Evolutionary conservation across 2,113 vertebrate genomes (phyloP).

Genomic region (Pollimyrus isidori): DNA sequence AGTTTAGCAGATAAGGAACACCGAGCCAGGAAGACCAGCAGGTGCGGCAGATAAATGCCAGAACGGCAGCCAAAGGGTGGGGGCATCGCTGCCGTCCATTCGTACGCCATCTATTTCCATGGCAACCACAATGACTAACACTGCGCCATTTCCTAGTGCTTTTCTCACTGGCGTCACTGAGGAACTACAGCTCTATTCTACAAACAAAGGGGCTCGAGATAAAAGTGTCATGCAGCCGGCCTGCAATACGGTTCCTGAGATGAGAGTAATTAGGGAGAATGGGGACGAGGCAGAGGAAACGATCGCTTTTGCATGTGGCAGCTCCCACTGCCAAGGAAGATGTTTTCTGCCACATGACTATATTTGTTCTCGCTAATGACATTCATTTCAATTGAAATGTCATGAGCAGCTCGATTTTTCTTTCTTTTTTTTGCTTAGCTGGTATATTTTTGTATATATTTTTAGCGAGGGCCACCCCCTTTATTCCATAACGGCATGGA

Average conservation of each 20-base stretch:
- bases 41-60: neutral
- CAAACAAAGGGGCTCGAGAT: neutral
- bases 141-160: neutral
- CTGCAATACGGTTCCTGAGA: neutral
- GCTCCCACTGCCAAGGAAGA: neutral
- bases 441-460: neutral
- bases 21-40: neutral
- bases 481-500: neutral
- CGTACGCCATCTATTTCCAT: neutral
- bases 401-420: neutral
- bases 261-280: neutral
- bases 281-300: neutral
- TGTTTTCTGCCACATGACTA: neutral
- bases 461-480: neutral
- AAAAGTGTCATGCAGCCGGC: neutral
- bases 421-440: neutral
- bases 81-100: neutral
- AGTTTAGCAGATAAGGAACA: neutral
- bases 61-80: neutral
- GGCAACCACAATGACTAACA: slow-evolving; percentile 1
- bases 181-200: neutral
- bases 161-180: neutral
- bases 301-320: neutral
- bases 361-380: neutral
- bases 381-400: neutral